phyloP scores from a whole-genome alignment of 2,888 invertebrate genomes.

The Theodoxus fluviatilis region DNA sequence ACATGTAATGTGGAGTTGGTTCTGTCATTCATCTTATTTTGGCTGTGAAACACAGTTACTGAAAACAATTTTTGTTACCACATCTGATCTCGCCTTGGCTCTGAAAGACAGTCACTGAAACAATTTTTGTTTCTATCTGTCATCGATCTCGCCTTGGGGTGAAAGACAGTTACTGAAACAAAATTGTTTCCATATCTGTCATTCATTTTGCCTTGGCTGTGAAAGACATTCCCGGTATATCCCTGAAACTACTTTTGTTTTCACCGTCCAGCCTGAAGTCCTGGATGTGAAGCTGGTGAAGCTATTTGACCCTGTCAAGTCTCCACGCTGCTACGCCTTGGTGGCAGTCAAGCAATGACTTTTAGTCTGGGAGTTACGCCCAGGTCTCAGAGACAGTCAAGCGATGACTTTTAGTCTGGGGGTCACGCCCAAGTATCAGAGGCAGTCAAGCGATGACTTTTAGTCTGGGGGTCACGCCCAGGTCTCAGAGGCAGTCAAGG shows the following conservation, averaged over 20 bases:
- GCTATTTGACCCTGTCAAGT: constrained; percentile 83
- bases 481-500: too few relatives aligned
- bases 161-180: not conserved
- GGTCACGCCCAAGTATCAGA: too few relatives aligned
- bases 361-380: too few relatives aligned
- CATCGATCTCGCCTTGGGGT: not conserved
- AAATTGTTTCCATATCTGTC: not conserved
- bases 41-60: too few relatives aligned
- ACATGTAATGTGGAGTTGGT: too few relatives aligned
- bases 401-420: too few relatives aligned
- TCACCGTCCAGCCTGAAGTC: constrained; percentile 35
- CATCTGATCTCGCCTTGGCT: too few relatives aligned
- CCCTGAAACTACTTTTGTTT: not conserved
- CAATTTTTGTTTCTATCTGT: not conserved
- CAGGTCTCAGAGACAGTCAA: too few relatives aligned
- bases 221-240: not conserved
- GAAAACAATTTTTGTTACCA: too few relatives aligned
- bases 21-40: too few relatives aligned
- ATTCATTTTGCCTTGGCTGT: not conserved
- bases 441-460: too few relatives aligned
- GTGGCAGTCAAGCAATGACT: constrained; percentile 68
- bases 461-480: too few relatives aligned
- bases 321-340: constrained; percentile 83
- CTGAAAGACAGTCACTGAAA: not conserved
- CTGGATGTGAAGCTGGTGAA: constrained; percentile 74